A percentile compares a stretch with the other conserved stretches of the same genome.
phyloP scores from a whole-genome alignment of 2,888 invertebrate species.

The Andrena haemorrhoa region DNA sequence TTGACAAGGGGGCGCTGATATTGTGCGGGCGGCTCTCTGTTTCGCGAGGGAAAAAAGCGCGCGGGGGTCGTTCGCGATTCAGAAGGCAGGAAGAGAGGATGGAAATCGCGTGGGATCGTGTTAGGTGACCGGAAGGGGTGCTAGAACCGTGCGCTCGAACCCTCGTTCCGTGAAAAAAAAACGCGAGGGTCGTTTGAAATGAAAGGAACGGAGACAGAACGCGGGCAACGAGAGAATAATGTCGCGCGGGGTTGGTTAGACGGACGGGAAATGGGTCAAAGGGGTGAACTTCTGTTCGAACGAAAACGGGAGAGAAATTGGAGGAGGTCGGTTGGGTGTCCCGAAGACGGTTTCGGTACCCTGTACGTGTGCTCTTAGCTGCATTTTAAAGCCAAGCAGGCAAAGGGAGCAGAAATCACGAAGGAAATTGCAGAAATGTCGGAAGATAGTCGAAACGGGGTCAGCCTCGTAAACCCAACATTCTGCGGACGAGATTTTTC shows the following conservation, averaged over 20 bases:
- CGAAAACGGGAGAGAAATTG: no score
- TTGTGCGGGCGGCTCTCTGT: not conserved
- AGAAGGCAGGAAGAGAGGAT: constrained; percentile 2
- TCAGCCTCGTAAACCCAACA: not conserved
- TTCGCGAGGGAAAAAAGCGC: constrained; percentile 1
- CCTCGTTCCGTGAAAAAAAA: constrained; percentile 1
- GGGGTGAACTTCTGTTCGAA: no score
- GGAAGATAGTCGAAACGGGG: not conserved
- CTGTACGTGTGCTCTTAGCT: no score
- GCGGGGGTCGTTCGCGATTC: constrained; percentile 10
- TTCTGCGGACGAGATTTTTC: not conserved
- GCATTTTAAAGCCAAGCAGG: no score
- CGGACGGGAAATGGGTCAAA: not conserved
- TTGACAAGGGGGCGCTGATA: constrained; percentile 10
- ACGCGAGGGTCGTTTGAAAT: not conserved
- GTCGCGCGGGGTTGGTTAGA: not conserved
- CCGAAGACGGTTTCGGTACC: no score
- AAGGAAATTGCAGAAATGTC: no score
- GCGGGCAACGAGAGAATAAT: not conserved
- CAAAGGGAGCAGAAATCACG: no score
- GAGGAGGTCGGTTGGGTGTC: no score
- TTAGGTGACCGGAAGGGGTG: not conserved
- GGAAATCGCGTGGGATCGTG: not conserved
- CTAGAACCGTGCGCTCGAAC: not conserved
- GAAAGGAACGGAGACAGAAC: constrained; percentile 9